Percentiles rank a stretch among this genome's conserved stretches.
Evolutionary conservation across 2,113 vertebrate species (phyloP).

Genomic region (Galeopterus variegatus): DNA sequence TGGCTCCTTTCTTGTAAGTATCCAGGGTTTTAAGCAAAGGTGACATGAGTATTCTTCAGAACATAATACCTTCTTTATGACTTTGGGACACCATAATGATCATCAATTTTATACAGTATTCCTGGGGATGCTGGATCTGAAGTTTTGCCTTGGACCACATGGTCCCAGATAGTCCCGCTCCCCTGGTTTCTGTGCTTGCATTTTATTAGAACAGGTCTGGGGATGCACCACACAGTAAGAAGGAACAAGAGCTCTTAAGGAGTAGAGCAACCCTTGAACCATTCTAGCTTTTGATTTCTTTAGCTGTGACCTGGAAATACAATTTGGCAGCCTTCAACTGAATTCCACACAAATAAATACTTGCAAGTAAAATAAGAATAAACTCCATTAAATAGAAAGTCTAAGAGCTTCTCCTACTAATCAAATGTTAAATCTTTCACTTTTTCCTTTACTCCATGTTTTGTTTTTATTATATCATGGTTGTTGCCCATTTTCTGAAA

Average conservation of each 20-base stretch:
- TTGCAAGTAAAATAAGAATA: neutral
- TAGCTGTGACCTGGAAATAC: neutral
- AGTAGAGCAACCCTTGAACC: neutral
- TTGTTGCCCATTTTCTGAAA: neutral
- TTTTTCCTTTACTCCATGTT: neutral
- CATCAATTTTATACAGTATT: neutral
- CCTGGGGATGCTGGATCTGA: neutral
- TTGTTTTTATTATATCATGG: neutral
- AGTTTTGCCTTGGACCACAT: neutral
- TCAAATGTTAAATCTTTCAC: neutral
- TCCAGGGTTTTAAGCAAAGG: neutral
- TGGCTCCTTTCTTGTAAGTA: neutral
- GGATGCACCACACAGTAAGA: neutral
- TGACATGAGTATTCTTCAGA: neutral
- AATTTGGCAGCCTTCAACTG: neutral
- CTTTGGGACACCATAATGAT: neutral
- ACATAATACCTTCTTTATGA: neutral
- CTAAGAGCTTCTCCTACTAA: neutral
- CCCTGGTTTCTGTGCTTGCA: neutral
- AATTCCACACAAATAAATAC: neutral
- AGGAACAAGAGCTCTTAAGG: neutral
- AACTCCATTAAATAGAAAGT: neutral
- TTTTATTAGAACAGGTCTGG: neutral
- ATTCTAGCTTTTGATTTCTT: neutral
- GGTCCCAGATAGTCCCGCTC: neutral